These are phyloP conservation scores for Heliangelus exortis DNA, from an alignment of 2,797 vertebrate species.

Conservation along the genomic window DNA sequence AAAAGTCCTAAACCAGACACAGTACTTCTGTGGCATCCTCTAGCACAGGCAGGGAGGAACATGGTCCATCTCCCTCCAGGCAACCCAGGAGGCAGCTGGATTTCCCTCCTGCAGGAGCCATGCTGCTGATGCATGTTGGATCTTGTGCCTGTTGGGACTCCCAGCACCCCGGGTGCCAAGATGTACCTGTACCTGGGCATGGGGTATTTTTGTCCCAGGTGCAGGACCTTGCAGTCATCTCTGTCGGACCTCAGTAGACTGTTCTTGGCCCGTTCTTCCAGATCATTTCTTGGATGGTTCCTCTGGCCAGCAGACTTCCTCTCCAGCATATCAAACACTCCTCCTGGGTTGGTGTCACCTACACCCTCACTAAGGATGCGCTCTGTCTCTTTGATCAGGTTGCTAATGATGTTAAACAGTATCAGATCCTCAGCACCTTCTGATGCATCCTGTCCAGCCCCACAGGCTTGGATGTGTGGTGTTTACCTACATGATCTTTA, in stretches of 20 bases:
- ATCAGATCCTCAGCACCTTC: neutral
- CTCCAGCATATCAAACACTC: neutral
- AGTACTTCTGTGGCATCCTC: neutral
- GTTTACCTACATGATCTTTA: fast-evolving
- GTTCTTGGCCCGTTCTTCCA: neutral
- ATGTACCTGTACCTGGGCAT: neutral
- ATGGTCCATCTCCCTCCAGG: neutral
- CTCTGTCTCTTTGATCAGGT: neutral
- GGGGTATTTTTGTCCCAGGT: neutral
- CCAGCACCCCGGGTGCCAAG: neutral
- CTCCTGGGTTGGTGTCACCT: neutral
- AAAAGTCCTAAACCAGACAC: neutral
- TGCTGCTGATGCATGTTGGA: fast-evolving
- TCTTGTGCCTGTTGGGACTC: neutral
- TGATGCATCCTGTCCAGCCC: neutral
- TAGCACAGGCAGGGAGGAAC: fast-evolving
- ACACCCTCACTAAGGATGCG: neutral
- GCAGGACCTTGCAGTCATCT: neutral
- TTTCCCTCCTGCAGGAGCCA: neutral
- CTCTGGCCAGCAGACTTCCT: neutral
- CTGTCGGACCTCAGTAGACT: neutral
- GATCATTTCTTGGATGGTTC: neutral
- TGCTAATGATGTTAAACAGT: neutral
- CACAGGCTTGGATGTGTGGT: fast-evolving
- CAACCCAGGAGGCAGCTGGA: fast-evolving